phyloP scores from a whole-genome alignment of 23 tunicate genomes.

The Diplosoma virens region DNA sequence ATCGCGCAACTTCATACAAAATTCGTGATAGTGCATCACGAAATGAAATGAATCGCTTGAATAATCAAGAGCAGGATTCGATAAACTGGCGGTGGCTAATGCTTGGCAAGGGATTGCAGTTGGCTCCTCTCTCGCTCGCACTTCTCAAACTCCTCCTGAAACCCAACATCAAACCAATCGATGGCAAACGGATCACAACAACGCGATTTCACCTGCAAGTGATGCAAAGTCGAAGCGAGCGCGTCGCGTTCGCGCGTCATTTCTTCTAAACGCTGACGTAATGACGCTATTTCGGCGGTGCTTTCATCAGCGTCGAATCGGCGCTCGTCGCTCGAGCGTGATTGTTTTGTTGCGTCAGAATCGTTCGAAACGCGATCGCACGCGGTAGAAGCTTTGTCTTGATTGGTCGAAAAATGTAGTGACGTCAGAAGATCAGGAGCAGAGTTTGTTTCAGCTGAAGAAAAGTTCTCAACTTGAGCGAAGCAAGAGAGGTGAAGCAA shows the following conservation, averaged over 20 bases:
- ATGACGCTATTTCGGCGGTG: background rate
- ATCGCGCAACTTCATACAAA: no score
- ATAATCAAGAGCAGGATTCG: no score
- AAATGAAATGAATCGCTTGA: no score
- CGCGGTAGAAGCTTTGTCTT: background rate
- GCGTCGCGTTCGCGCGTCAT: slow-evolving; percentile 45
- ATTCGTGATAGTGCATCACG: no score
- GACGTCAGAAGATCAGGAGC: slow-evolving; percentile 9
- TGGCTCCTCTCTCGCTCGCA: no score
- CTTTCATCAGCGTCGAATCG: background rate
- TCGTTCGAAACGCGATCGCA: background rate
- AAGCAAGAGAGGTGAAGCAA: background rate
- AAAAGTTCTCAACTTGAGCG: background rate
- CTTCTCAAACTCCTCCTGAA: no score
- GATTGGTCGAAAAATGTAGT: background rate
- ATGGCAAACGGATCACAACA: no score
- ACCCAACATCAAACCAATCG: no score
- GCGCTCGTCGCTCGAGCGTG: background rate
- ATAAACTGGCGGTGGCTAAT: no score
- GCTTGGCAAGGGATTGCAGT: no score
- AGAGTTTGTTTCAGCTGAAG: background rate
- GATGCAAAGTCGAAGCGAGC: slow-evolving; percentile 22
- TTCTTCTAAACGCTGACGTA: slow-evolving; percentile 21
- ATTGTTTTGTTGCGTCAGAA: background rate
- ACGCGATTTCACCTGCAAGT: slow-evolving; percentile 66